Conservation (phyloP, 1,140 invertebrate species). For the Penaeus vannamei region DNA sequence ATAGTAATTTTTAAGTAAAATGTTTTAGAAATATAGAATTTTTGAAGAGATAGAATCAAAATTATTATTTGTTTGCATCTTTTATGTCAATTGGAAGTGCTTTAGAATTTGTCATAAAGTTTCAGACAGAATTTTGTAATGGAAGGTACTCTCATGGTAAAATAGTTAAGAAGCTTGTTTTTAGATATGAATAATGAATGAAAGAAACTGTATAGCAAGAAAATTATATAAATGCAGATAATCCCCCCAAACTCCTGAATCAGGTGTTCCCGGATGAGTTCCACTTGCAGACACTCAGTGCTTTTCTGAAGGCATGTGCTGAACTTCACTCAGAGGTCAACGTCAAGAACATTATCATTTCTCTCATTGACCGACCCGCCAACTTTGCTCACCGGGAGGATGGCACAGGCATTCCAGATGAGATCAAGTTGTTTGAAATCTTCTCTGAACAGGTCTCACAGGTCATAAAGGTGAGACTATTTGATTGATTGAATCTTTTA, state of each 20-base stretch:
- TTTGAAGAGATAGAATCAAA: too few relatives aligned
- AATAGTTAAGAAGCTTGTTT: too few relatives aligned
- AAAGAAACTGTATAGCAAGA: background rate
- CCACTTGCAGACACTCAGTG: constrained; percentile 94
- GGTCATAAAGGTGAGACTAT: constrained; percentile 85
- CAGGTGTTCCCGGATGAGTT: constrained; percentile 99
- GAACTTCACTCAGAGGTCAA: constrained; percentile 96
- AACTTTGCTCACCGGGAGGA: constrained; percentile 82
- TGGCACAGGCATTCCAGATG: constrained; percentile 83
- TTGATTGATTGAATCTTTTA: background rate
- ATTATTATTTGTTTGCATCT: too few relatives aligned
- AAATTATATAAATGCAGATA: constrained; percentile 33
- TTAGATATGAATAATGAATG: background rate
- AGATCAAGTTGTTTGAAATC: constrained; percentile 97
- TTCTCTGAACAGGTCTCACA: constrained; percentile 98
- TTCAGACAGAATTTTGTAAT: too few relatives aligned
- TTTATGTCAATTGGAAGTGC: too few relatives aligned
- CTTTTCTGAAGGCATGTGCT: constrained; percentile 97
- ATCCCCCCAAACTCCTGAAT: constrained; percentile 37
- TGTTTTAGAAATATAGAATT: too few relatives aligned
- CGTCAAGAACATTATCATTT: constrained; percentile 98
- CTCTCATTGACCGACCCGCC: constrained; percentile 93
- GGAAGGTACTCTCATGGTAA: too few relatives aligned
- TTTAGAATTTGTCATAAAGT: too few relatives aligned
- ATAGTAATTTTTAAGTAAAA: too few relatives aligned